Percentiles rank a stretch among this genome's conserved stretches.
Conservation (phyloP, 2,797 vertebrate species). For the Adrianichthys oophorus region DNA sequence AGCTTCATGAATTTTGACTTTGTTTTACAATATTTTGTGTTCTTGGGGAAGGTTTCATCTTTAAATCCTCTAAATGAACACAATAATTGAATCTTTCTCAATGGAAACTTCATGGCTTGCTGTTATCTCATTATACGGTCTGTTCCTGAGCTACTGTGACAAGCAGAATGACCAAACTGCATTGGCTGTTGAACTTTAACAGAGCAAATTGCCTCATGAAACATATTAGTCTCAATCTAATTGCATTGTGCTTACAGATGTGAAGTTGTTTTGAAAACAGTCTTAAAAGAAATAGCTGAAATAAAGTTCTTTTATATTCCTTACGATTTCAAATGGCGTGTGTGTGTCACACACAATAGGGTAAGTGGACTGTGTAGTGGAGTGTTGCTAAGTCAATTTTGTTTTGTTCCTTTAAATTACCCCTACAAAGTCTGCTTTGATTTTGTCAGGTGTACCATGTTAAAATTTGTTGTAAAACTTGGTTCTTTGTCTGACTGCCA, state of each 20-base stretch:
- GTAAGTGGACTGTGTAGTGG: too few relatives aligned
- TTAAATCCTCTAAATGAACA: constrained; percentile 22
- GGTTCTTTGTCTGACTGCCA: too few relatives aligned
- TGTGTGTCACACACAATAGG: constrained; percentile 1
- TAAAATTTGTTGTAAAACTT: too few relatives aligned
- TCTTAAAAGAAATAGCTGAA: constrained; percentile 30
- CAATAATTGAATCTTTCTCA: constrained; percentile 48
- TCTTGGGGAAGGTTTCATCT: constrained; percentile 8
- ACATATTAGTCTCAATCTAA: constrained; percentile 51
- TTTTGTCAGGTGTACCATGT: too few relatives aligned
- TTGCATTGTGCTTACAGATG: constrained; percentile 58
- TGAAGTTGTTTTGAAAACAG: constrained; percentile 45
- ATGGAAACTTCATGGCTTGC: constrained; percentile 26
- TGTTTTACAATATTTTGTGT: background rate
- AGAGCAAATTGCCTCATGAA: constrained; percentile 63
- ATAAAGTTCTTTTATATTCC: constrained; percentile 20
- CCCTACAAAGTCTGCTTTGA: too few relatives aligned
- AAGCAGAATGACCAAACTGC: constrained; percentile 37
- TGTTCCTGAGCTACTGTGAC: constrained; percentile 27
- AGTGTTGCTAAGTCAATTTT: too few relatives aligned
- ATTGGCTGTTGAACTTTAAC: constrained; percentile 39
- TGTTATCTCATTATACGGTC: constrained; percentile 41
- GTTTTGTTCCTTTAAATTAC: too few relatives aligned
- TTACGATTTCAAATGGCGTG: constrained; percentile 9
- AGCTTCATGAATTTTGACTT: background rate